Percentiles rank a stretch among this genome's conserved stretches.
phyloP scores from a whole-genome alignment of 2,113 vertebrate genomes.

The Malurus alboscapulatus region DNA sequence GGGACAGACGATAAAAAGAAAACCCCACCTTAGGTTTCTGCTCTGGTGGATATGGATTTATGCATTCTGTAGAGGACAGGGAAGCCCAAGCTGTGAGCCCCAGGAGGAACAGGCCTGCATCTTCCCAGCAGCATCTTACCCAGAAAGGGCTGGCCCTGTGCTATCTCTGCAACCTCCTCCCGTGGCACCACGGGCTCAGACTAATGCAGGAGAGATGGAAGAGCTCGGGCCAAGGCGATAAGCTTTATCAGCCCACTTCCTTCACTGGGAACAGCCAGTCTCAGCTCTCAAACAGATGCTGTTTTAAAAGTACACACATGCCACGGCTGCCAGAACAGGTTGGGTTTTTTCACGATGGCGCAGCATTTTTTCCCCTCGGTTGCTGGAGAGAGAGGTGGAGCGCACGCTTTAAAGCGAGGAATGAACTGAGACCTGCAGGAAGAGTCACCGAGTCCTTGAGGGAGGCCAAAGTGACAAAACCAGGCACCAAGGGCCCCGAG shows the following conservation, averaged over 20 bases:
- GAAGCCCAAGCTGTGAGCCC: rapidly evolving
- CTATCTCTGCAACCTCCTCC: background rate
- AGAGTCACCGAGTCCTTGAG: background rate
- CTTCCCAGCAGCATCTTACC: background rate
- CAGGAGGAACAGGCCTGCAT: background rate
- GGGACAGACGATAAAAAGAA: background rate
- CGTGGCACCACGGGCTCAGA: background rate
- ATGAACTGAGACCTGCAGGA: rapidly evolving
- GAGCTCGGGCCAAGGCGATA: background rate
- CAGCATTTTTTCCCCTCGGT: rapidly evolving
- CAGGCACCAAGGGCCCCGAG: background rate
- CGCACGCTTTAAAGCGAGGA: rapidly evolving
- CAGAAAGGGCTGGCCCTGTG: background rate
- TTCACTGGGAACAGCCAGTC: background rate
- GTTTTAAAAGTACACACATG: background rate
- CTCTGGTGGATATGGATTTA: rapidly evolving
- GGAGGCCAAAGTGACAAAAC: rapidly evolving
- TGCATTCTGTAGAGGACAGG: rapidly evolving
- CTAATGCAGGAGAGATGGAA: background rate
- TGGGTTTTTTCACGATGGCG: rapidly evolving
- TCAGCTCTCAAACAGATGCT: background rate
- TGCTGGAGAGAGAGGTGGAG: rapidly evolving
- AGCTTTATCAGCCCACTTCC: background rate
- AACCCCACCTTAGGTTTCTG: background rate
- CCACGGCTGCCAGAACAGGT: background rate